phyloP scores from a whole-genome alignment of 2,113 vertebrate species.

The Marcusenius ussheri region DNA sequence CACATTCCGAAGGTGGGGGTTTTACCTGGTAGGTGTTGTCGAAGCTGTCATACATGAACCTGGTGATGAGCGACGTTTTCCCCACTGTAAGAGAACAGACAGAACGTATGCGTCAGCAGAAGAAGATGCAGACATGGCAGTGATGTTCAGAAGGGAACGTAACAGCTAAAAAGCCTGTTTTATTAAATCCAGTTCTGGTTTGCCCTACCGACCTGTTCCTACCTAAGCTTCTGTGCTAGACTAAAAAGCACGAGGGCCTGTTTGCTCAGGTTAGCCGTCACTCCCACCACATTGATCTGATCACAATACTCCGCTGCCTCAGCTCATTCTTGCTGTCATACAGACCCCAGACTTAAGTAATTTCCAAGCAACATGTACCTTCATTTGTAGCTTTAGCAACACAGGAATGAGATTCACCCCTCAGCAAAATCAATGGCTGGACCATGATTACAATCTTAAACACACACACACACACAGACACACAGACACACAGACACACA shows the following conservation, averaged over 20 bases:
- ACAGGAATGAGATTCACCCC: neutral
- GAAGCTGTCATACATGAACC: slow-evolving; percentile 77
- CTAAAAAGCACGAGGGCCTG: neutral
- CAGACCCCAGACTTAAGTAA: neutral
- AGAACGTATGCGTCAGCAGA: neutral
- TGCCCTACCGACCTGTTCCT: neutral
- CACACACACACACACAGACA: too few relatives aligned
- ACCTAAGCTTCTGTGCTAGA: neutral
- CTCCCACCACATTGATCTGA: neutral
- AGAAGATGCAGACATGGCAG: neutral
- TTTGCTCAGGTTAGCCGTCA: neutral
- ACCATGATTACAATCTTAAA: neutral
- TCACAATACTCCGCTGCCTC: neutral
- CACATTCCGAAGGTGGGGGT: neutral
- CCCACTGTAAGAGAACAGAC: slow-evolving; percentile 60
- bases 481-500: too few relatives aligned
- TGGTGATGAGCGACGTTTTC: slow-evolving; percentile 71
- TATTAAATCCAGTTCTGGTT: neutral
- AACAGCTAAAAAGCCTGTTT: neutral
- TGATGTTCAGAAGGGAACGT: neutral
- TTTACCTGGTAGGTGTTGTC: slow-evolving; percentile 22
- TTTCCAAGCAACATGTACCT: neutral
- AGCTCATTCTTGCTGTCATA: neutral
- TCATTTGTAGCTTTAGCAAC: neutral
- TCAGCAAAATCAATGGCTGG: neutral